Evolutionary conservation across 2,888 invertebrate genomes (phyloP), one percentile per base, ranked within the genome.

Genomic region (Ophion slaviceki): DNA sequence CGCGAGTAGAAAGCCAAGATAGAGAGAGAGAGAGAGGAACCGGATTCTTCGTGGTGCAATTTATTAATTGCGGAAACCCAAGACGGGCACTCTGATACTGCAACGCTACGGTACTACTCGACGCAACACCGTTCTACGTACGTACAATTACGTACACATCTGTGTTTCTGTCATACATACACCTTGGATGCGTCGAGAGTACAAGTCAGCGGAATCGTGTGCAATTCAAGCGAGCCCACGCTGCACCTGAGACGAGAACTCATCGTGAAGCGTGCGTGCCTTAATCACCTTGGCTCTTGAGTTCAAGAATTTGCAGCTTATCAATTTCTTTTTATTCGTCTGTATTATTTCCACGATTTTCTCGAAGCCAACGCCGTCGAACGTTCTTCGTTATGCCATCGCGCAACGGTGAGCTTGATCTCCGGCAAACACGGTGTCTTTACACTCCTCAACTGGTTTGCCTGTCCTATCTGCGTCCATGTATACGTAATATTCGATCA

Each of bases 1-100:
- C 91, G 92, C 90, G 91, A 90, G 90, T 92, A 91, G 92, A 93
- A 92, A 93, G 92, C 90, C 67, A 32, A 47, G 62, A 70, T 32
- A 70, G 28, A 70, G 24, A 47, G 47, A 62, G 75, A 75, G 40
- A 74, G 78, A 36, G 86, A 87, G 87, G 88, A 89, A 90, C 89
- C 89, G 86, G 89, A 90, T 91, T 91, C 91, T 88, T 88, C 87
- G 70, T 82, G 87, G 81, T 84, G 84, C 84, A 79, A 89, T 87
- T 87, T 88, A 89, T 90, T 90, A 90, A 91, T 91, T 88, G 90
- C 90, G 91, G 92, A 92, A 92, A 92, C 86, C 88, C 89, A 88
- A 67, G 70, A 74, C 81, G 85, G 76, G 83, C 57, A 81, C 81
- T 83, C 76, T 40, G 61, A 45, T 36, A 36, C 36, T 57, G 36